Conservation (phyloP, 1,140 invertebrate genomes). For the Ips typographus region DNA sequence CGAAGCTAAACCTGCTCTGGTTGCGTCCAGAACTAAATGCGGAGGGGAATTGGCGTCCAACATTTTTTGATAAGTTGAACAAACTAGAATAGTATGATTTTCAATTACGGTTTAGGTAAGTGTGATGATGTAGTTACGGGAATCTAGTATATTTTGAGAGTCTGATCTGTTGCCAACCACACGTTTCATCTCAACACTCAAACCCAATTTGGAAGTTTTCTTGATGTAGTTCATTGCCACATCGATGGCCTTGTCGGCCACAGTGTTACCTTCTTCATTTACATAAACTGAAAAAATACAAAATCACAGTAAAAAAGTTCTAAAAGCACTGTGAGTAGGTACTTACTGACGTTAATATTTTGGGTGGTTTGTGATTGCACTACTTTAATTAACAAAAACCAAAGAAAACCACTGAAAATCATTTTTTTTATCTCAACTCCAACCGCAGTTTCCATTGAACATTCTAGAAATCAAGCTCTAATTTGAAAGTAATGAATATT, state of each 20-base stretch:
- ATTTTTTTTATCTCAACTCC: not conserved
- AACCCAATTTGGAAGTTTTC: slow-evolving; percentile 64
- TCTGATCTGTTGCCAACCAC: slow-evolving; percentile 68
- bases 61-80: slow-evolving; percentile 66
- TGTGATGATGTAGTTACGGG: slow-evolving; percentile 54
- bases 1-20: slow-evolving; percentile 71
- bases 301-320: not conserved
- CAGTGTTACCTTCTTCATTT: slow-evolving; percentile 69
- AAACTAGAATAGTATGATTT: slow-evolving; percentile 57
- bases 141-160: slow-evolving; percentile 65
- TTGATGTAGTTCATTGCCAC: slow-evolving; percentile 67
- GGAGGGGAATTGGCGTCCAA: slow-evolving; percentile 64
- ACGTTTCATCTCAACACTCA: slow-evolving; percentile 63
- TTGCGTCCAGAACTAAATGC: slow-evolving; percentile 78
- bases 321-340: slow-evolving; percentile 1
- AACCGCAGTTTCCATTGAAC: no score
- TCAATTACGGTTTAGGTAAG: not conserved
- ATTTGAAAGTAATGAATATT: no score
- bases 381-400: not conserved
- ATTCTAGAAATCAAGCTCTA: no score
- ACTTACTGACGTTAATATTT: slow-evolving; percentile 63
- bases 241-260: slow-evolving; percentile 67
- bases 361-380: slow-evolving; percentile 56
- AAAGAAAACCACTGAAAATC: not conserved
- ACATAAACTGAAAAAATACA: slow-evolving; percentile 61